These are phyloP conservation scores for Amiota communis DNA, from an alignment of 2,888 invertebrate genomes.

Conservation along the genomic window DNA sequence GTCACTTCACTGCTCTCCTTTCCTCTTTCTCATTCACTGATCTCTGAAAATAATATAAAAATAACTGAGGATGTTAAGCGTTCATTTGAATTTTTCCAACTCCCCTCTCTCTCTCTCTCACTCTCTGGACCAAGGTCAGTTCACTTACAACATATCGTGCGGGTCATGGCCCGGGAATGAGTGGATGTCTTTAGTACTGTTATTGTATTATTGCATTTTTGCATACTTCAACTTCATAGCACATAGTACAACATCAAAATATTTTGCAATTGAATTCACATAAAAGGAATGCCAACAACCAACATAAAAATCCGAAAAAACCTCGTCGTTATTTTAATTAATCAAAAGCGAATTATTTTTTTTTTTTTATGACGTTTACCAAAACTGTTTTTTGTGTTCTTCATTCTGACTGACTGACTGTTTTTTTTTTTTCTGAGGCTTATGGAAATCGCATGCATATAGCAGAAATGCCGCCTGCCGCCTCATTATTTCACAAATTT, in stretches of 20 bases:
- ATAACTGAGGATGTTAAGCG: too few species aligned
- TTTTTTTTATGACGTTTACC: not conserved
- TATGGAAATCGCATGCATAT: not conserved
- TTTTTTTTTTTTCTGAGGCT: not conserved
- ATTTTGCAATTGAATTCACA: constrained; percentile 4
- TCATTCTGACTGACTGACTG: not conserved
- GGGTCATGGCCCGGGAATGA: too few species aligned
- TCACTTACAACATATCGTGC: too few species aligned
- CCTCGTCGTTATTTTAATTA: not conserved
- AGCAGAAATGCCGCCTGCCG: not conserved
- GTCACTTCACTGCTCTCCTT: too few species aligned
- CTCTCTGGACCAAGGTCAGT: too few species aligned
- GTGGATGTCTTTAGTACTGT: too few species aligned
- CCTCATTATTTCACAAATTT: not conserved
- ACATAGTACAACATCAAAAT: not conserved
- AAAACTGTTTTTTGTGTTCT: not conserved
- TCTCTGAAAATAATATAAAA: too few species aligned
- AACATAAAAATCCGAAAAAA: not conserved
- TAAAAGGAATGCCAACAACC: not conserved
- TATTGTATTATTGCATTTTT: too few species aligned
- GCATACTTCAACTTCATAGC: not conserved
- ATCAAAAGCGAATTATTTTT: not conserved
- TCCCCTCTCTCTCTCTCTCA: too few species aligned
- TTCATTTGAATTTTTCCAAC: too few species aligned
- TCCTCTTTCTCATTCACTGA: too few species aligned